phyloP scores from a whole-genome alignment of 2,797 vertebrate genomes.

The Phylloscopus collybita region DNA sequence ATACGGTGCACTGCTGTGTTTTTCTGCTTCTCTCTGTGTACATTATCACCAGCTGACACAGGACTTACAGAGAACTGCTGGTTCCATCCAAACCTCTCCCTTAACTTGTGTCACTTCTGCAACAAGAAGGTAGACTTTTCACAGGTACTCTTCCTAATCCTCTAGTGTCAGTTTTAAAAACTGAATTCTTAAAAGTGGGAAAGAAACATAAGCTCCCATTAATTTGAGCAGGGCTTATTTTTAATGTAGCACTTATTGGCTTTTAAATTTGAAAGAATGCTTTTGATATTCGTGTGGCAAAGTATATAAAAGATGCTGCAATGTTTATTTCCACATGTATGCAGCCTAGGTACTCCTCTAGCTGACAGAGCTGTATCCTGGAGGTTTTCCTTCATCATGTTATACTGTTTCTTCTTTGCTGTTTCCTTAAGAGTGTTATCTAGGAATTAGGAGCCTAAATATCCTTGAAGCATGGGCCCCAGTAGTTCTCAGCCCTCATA shows the following conservation, averaged over 20 bases:
- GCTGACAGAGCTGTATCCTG: not conserved
- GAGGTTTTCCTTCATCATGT: not conserved
- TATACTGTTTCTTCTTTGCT: not conserved
- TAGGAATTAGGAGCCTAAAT: not conserved
- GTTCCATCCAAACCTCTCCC: not conserved
- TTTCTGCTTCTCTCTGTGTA: not conserved
- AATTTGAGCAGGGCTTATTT: not conserved
- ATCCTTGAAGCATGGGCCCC: not conserved
- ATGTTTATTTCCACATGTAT: not conserved
- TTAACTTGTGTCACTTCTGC: not conserved
- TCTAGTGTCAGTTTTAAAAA: not conserved
- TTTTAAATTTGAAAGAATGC: not conserved
- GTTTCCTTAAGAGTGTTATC: not conserved
- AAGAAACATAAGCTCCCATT: not conserved
- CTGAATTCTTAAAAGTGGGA: not conserved
- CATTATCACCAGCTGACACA: not conserved
- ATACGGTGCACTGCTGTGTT: fast-evolving
- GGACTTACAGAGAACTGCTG: fast-evolving
- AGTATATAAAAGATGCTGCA: not conserved
- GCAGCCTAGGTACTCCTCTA: not conserved
- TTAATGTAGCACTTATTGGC: not conserved
- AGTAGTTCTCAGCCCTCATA: not conserved
- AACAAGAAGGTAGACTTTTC: not conserved
- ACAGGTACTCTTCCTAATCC: not conserved
- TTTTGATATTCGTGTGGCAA: not conserved